phyloP scores from a whole-genome alignment of 2,113 vertebrate genomes.

The Patagioenas fasciata region DNA sequence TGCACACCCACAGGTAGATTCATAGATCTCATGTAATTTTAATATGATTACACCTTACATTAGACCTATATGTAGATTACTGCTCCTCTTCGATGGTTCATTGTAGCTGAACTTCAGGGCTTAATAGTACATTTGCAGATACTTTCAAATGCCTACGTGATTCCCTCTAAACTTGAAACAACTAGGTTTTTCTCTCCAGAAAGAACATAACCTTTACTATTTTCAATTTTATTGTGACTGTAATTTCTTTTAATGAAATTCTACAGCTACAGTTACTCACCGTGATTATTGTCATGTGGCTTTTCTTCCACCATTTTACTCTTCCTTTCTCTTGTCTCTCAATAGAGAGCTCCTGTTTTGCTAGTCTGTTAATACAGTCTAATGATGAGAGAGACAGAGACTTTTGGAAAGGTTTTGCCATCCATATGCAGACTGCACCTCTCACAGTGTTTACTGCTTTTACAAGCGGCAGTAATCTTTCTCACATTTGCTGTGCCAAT shows the following conservation, averaged over 20 bases:
- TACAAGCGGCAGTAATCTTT: constrained; percentile 18
- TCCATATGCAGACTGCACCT: background rate
- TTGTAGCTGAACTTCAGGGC: constrained; percentile 10
- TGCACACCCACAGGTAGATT: background rate
- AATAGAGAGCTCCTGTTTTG: background rate
- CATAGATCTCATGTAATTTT: background rate
- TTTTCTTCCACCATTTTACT: constrained; percentile 25
- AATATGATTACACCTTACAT: background rate
- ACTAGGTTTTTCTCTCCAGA: background rate
- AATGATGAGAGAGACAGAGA: background rate
- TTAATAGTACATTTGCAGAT: constrained; percentile 19
- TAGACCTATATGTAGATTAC: background rate
- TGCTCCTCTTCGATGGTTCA: constrained; percentile 24
- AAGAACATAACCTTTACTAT: constrained; percentile 51
- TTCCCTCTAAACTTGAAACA: background rate
- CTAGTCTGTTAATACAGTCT: background rate
- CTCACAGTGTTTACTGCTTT: constrained; percentile 20
- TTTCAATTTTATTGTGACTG: constrained; percentile 42
- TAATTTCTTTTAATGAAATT: constrained; percentile 65
- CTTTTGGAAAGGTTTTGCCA: background rate
- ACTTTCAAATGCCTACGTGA: background rate
- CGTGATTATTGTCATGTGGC: constrained; percentile 2
- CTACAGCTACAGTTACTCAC: constrained; percentile 47
- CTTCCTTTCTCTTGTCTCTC: constrained; percentile 11
- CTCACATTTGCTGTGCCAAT: constrained; percentile 15